These are phyloP conservation scores for Pithys albifrons DNA, from an alignment of 2,113 vertebrate species.

Conservation along the genomic window DNA sequence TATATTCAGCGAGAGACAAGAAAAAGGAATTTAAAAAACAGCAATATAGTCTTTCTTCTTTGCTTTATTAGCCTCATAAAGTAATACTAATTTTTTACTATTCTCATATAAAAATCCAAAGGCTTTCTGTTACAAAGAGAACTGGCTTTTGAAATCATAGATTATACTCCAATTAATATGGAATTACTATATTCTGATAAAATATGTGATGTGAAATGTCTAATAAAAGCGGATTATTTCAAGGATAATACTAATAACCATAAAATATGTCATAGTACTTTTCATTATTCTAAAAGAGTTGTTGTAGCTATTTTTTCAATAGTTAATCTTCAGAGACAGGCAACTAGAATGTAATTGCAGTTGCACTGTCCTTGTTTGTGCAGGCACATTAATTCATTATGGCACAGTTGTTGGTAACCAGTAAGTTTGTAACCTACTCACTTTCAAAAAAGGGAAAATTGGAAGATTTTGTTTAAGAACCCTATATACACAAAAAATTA, in stretches of 20 bases:
- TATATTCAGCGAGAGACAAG: background rate
- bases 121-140: background rate
- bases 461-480: background rate
- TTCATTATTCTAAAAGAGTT: background rate
- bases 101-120: background rate
- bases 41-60: background rate
- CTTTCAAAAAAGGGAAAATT: background rate
- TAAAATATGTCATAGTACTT: background rate
- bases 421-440: background rate
- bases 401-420: background rate
- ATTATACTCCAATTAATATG: background rate
- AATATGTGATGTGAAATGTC: background rate
- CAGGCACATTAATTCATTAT: background rate
- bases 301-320: background rate
- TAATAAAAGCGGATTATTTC: background rate
- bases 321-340: background rate
- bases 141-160: background rate
- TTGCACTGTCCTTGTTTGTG: background rate
- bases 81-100: background rate
- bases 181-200: background rate
- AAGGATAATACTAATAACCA: background rate
- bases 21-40: background rate
- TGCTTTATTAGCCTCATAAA: conserved; percentile 1
- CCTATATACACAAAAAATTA: background rate
- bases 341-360: background rate